Conservation (phyloP, 2,888 invertebrate genomes). For the Timema podura region DNA sequence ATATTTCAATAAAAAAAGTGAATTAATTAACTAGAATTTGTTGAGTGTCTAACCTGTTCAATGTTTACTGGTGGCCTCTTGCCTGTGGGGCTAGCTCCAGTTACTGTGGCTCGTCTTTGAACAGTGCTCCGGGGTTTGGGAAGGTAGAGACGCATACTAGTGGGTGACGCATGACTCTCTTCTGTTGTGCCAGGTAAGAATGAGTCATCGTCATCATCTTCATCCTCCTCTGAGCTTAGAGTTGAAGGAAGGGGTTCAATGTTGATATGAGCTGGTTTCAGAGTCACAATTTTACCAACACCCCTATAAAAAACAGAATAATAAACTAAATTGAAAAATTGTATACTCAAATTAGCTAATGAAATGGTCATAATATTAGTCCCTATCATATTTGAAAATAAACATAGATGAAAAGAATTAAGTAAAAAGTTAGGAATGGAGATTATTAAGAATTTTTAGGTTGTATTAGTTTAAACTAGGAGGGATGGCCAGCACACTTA, state of each 20-base stretch:
- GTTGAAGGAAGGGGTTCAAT: constrained; percentile 21
- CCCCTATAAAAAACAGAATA: too few relatives aligned
- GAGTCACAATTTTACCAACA: too few relatives aligned
- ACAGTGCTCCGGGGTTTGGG: constrained; percentile 70
- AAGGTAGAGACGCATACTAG: constrained; percentile 59
- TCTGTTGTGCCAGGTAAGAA: constrained; percentile 41
- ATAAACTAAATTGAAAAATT: too few relatives aligned
- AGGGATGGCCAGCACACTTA: too few relatives aligned
- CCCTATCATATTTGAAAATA: too few relatives aligned
- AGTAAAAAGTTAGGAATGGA: too few relatives aligned
- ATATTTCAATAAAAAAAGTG: constrained; percentile 34
- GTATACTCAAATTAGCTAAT: too few relatives aligned
- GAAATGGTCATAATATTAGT: too few relatives aligned
- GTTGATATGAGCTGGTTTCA: neutral
- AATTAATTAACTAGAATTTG: neutral
- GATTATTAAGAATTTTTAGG: too few relatives aligned
- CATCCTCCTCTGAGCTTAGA: constrained; percentile 16
- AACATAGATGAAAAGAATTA: too few relatives aligned
- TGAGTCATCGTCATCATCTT: constrained; percentile 41
- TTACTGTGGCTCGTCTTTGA: constrained; percentile 82
- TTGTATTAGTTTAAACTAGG: too few relatives aligned
- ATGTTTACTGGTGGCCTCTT: constrained; percentile 60
- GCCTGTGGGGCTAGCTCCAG: constrained; percentile 70
- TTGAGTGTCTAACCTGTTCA: constrained; percentile 55
- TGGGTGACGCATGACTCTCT: constrained; percentile 37